Evolutionary conservation across 2,113 vertebrate species (phyloP).

Genomic region (Channa argus): DNA sequence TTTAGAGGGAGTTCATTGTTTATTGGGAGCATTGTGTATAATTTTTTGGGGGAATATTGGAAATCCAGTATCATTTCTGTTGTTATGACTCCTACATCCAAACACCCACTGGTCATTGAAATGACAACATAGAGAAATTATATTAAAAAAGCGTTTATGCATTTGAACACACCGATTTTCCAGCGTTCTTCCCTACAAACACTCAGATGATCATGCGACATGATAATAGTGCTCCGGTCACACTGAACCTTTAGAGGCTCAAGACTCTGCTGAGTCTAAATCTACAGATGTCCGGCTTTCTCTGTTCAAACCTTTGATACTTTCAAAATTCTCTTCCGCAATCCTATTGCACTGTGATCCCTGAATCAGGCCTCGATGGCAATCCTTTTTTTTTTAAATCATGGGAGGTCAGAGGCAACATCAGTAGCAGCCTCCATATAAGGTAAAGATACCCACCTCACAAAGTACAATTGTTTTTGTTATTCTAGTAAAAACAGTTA

Average conservation of each 20-base stretch:
- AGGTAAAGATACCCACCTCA: no score
- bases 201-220: constrained; percentile 14
- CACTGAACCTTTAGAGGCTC: constrained; percentile 25
- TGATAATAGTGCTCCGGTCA: constrained; percentile 22
- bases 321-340: neutral
- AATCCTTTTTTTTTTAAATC: no score
- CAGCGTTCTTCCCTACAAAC: constrained; percentile 18
- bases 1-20: constrained; percentile 24
- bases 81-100: neutral
- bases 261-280: constrained; percentile 5
- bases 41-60: constrained; percentile 41
- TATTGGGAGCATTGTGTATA: neutral
- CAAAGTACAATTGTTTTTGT: no score
- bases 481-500: no score
- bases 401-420: no score
- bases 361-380: neutral
- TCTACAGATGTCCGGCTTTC: neutral
- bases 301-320: neutral
- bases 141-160: constrained; percentile 8
- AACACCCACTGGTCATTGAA: constrained; percentile 12
- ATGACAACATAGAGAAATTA: constrained; percentile 5
- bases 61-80: constrained; percentile 21
- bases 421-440: no score
- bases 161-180: constrained; percentile 34
- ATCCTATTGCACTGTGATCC: neutral